A percentile compares a stretch with the other conserved stretches of the same genome.
phyloP scores from a whole-genome alignment of 2,888 invertebrate species.

The Alentia gelatinosa region DNA sequence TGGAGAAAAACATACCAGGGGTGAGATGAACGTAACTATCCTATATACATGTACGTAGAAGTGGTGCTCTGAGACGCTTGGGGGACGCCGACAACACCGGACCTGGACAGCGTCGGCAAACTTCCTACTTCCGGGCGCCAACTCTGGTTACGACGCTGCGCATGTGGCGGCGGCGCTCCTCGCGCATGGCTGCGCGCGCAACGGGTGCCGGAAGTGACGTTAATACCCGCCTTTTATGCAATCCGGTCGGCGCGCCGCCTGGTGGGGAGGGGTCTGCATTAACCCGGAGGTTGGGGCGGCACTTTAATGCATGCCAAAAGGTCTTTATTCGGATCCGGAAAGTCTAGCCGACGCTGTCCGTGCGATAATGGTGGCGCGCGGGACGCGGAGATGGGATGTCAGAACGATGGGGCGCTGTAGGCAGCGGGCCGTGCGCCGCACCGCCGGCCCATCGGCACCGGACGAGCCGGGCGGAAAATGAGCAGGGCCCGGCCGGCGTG shows the following conservation, averaged over 20 bases:
- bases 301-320: slow-evolving; percentile 36
- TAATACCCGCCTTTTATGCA: slow-evolving; percentile 46
- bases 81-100: background rate
- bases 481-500: background rate
- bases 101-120: background rate
- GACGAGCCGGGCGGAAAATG: slow-evolving; percentile 24
- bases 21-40: no score
- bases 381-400: slow-evolving; percentile 39
- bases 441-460: no score
- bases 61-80: background rate
- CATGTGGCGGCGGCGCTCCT: background rate
- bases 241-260: background rate
- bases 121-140: slow-evolving; percentile 12
- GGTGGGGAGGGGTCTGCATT: slow-evolving; percentile 8
- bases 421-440: background rate
- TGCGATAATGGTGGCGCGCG: background rate
- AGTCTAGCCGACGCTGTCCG: background rate
- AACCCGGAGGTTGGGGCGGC: background rate
- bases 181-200: background rate
- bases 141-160: background rate
- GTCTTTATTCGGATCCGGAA: background rate
- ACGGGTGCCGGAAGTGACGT: background rate
- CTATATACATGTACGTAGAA: background rate
- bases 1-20: no score
- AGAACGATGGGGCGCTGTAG: slow-evolving; percentile 5